phyloP scores from a whole-genome alignment of 2,113 vertebrate genomes.

The Amblyopsis rosae region DNA sequence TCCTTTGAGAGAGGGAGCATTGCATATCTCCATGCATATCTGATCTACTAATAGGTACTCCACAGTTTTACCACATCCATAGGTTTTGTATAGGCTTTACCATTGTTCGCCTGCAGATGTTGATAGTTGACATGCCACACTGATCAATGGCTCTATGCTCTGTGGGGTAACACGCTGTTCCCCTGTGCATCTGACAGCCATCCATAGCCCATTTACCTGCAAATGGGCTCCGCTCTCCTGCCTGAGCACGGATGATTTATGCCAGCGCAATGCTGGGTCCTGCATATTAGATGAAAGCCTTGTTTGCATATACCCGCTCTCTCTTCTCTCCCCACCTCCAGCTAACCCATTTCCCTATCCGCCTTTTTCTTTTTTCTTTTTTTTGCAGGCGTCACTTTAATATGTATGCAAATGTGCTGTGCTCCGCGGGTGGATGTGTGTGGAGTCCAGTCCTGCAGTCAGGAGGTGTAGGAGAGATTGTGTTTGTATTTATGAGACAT shows the following conservation, averaged over 20 bases:
- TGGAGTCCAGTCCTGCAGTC: constrained; percentile 78
- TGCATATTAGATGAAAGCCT: constrained; percentile 81
- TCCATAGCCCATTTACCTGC: constrained; percentile 70
- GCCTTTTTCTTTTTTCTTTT: constrained; percentile 70
- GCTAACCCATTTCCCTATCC: constrained; percentile 23
- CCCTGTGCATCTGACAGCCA: constrained; percentile 64
- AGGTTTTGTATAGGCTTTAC: constrained; percentile 25
- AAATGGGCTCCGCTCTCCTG: constrained; percentile 65
- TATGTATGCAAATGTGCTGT: constrained; percentile 80
- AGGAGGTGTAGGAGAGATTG: constrained; percentile 77
- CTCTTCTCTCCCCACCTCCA: constrained; percentile 10
- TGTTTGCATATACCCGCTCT: constrained; percentile 76
- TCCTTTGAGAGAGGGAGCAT: too few relatives aligned
- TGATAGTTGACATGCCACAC: constrained; percentile 49
- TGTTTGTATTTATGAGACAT: constrained; percentile 80
- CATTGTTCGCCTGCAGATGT: constrained; percentile 40
- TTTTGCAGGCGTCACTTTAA: constrained; percentile 80
- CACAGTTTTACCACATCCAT: background rate
- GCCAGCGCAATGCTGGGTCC: constrained; percentile 74
- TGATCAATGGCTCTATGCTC: constrained; percentile 67
- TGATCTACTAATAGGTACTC: background rate
- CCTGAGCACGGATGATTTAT: constrained; percentile 77
- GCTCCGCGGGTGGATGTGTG: constrained; percentile 78
- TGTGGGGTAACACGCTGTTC: constrained; percentile 56
- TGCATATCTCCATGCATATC: background rate